A percentile compares a stretch with the other conserved stretches of the same genome.
Conservation (phyloP, 2,113 vertebrate species). For the Misgurnus anguillicaudatus region DNA sequence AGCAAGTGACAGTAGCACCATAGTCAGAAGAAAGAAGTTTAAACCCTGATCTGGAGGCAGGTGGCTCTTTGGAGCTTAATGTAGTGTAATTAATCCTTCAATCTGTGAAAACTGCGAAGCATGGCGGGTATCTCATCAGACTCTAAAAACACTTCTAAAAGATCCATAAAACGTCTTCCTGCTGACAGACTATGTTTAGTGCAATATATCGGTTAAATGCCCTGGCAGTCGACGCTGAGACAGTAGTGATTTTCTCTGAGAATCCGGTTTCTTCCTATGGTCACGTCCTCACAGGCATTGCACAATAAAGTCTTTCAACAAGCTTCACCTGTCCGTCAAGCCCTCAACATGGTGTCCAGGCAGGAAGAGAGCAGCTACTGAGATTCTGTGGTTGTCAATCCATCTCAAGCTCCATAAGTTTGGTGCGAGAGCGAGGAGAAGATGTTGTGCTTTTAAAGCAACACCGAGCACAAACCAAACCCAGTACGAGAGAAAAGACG, state of each 20-base stretch:
- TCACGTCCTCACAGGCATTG: not conserved
- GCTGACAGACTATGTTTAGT: not conserved
- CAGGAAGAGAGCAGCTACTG: not conserved
- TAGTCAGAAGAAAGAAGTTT: conserved; percentile 10
- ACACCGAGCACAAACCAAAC: conserved; percentile 87
- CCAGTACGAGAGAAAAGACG: conserved; percentile 90
- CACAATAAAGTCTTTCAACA: not conserved
- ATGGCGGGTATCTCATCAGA: not conserved
- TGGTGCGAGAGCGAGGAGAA: conserved; percentile 79
- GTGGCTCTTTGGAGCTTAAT: conserved; percentile 29
- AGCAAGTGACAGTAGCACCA: conserved; percentile 28
- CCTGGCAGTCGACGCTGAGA: not conserved
- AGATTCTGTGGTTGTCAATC: conserved; percentile 79
- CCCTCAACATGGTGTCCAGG: not conserved
- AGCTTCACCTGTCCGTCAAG: not conserved
- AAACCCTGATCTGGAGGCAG: conserved; percentile 33
- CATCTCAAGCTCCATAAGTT: conserved; percentile 92
- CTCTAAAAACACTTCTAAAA: not conserved
- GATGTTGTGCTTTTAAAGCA: conserved; percentile 86
- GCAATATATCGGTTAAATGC: not conserved
- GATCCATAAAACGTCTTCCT: not conserved
- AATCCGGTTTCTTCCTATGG: not conserved
- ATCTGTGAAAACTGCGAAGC: not conserved
- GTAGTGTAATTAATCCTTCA: conserved; percentile 35
- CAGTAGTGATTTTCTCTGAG: conserved; percentile 30